Base-by-base conservation (phyloP, 2,797 vertebrate genomes). In the Enteromius anoplus region DNA sequence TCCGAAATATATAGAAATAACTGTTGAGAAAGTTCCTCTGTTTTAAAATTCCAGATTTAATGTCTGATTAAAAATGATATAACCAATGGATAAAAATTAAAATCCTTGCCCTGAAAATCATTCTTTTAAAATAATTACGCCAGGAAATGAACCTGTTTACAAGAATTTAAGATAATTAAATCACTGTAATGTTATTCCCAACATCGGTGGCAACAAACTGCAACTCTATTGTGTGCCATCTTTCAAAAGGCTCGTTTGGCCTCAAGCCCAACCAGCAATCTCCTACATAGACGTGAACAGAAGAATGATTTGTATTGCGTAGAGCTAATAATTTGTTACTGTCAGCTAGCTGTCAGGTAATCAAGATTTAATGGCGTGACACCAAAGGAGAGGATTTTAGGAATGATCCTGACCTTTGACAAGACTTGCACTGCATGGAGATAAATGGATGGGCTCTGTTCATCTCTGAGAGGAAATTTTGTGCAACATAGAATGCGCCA, bases 301-400 rank as follows among this genome's bases (percentile, higher is more conserved):
- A 81, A 69, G 21, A 79, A 69, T 55, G 47, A 79, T 69, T 69
- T 69, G 65, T 79, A 34, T 55, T 53, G 77, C 32, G 1, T 78
- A n/a, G 42, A 66, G 29, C 62, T 37, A 49, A 65, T 51, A 29
- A 78, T 78, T 78, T 78, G 76, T 78, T 66, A 66, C 76, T 37
- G 76, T 78, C 76, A 78, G 62, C 76, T 66, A 66, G 76, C 62
- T 66, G 76, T 78, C 76, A 34, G 42, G 29, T 78, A 78, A 78
- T 78, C 76, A 66, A 66, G 76, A 78, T 78, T 34, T 81, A 62
- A 64, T 81, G 58, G n/a, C 3, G 3, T 34, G 42, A 64, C 58
- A 81, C 80, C 53, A 70, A 62, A 66, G 60, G 68, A 72, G 68
- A 47, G 23, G 55, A 49, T 60, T 37, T 34, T 60, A 49, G 79